Base-by-base conservation (phyloP, 2,797 vertebrate species). In the Ataeniobius toweri region DNA sequence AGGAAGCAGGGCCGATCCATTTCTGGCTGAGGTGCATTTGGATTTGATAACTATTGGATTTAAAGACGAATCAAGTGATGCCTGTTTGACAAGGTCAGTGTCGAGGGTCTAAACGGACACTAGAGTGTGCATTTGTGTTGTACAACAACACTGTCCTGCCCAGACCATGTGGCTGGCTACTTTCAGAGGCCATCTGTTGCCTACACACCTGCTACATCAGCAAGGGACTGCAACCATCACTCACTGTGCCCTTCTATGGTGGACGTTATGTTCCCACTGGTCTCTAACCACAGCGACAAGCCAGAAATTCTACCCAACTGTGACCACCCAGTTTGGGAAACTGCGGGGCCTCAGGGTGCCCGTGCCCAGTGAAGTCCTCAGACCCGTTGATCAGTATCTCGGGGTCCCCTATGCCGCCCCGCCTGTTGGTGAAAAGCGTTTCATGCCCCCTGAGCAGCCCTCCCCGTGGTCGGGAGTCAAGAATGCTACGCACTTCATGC, bases 361-460 rank as follows among this genome's bases (percentile, higher is more conserved):
- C 2, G 96, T 98, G 76, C 96, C 96, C 86, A 97, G 96, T 31
- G 97, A 98, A 88, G 94, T 95, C 72, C 94, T 96, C 88, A 83
- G 94, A 78, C 95, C 95, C 0, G 94, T 96, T 13, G 95, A 97
- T 71, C 97, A 97, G 85, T 98, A 97, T 63, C 86, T 98, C 82
- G 97, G 97, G 67, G 96, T 98, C 28, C 97, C 97, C 0, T 98
- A 96, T 16, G 97, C 97, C 14, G 95, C 96, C 4, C 96, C 97
- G 4, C 97, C 97, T 0, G 56, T 97, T 46, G 97, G 97, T 0
- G 96, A 96, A 83, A 96, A 96, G 72, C 96, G 97, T 1, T 98
- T 98, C 91, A 96, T 96, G 92, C 96, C 96, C 0, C 97, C 97
- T 0, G 97, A 98, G 46, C 96, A 97, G 10, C 97, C 97, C 0